phyloP scores from a whole-genome alignment of 2,888 invertebrate genomes.

The Stenurella melanura region DNA sequence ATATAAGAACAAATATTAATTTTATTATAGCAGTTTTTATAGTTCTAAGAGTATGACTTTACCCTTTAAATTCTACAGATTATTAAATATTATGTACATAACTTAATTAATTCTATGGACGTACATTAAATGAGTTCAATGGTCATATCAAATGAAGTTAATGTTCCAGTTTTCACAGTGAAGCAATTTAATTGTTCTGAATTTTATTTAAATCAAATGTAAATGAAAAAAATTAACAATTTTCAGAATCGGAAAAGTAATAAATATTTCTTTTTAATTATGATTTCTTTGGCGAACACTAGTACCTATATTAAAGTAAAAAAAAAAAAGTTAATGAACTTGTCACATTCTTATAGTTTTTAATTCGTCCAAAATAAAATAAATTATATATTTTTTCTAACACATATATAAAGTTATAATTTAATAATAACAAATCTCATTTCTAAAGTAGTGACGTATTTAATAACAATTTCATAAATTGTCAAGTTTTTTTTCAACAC shows the following conservation, averaged over 20 bases:
- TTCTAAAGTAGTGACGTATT: too few relatives aligned
- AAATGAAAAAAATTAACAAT: not conserved
- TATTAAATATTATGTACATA: not conserved
- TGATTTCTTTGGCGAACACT: too few relatives aligned
- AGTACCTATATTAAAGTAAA: too few relatives aligned
- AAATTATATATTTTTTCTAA: too few relatives aligned
- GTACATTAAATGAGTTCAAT: too few relatives aligned
- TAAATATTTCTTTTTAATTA: slow-evolving; percentile 2
- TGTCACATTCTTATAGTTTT: too few relatives aligned
- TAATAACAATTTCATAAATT: too few relatives aligned
- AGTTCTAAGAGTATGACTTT: not conserved
- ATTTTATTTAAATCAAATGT: not conserved
- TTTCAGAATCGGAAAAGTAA: not conserved
- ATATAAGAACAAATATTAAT: slow-evolving; percentile 12
- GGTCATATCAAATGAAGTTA: not conserved
- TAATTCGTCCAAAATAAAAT: too few relatives aligned
- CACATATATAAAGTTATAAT: too few relatives aligned
- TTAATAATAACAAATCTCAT: too few relatives aligned
- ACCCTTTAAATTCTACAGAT: not conserved
- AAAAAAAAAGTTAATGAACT: too few relatives aligned
- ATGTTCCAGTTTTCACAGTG: not conserved
- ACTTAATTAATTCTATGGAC: not conserved
- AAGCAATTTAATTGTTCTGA: not conserved
- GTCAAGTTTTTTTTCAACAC: too few relatives aligned
- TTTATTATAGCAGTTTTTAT: not conserved